Conservation (phyloP, 2,113 vertebrate species). For the Cromileptes altivelis region DNA sequence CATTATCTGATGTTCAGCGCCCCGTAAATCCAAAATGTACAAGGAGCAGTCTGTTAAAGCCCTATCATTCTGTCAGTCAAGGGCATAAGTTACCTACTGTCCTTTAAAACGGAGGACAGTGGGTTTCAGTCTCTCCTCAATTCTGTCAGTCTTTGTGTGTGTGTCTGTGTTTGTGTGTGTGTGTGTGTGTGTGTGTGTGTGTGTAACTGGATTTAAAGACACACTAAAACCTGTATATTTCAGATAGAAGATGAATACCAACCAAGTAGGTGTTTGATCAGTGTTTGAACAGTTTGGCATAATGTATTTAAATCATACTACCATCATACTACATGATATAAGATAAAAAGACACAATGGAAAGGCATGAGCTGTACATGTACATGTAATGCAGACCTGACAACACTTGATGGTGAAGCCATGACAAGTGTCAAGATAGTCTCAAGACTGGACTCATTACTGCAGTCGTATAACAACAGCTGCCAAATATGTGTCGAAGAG, state of each 20-base stretch:
- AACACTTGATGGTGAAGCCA: neutral
- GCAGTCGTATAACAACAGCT: neutral
- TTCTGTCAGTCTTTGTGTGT: neutral
- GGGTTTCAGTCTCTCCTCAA: neutral
- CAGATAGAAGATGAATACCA: too few relatives aligned
- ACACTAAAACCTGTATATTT: too few relatives aligned
- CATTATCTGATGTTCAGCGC: conserved; percentile 27
- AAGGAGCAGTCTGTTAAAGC: conserved; percentile 4
- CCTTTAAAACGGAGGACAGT: neutral
- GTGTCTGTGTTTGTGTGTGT: neutral
- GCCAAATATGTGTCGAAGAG: neutral
- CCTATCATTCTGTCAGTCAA: conserved; percentile 6
- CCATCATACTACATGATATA: neutral
- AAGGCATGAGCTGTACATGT: too few relatives aligned
- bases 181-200: conserved; percentile 2
- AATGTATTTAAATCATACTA: too few relatives aligned
- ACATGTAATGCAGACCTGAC: neutral
- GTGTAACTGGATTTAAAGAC: too few relatives aligned
- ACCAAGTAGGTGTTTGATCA: too few relatives aligned
- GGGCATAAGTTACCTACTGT: neutral
- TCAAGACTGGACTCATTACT: neutral
- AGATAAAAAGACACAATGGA: neutral
- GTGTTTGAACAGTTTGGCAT: neutral
- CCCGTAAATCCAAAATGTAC: neutral
- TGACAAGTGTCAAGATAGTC: too few relatives aligned